phyloP scores from a whole-genome alignment of 2,888 invertebrate species.

The Leptinotarsa haldemani region DNA sequence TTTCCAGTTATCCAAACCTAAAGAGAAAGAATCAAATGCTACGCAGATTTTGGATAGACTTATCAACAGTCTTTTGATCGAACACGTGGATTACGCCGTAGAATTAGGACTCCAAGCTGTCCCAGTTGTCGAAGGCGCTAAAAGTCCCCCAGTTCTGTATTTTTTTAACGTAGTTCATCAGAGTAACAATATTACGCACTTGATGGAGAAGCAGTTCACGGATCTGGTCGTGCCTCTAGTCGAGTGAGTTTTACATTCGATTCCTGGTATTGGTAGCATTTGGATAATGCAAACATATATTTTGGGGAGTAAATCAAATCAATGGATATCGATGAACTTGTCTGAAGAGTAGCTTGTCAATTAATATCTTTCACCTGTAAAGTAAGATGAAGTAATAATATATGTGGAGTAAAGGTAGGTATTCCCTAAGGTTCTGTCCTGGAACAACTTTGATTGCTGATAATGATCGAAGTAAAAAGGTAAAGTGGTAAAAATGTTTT shows the following conservation, averaged over 20 bases:
- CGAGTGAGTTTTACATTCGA: slow-evolving; percentile 70
- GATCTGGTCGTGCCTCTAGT: slow-evolving; percentile 91
- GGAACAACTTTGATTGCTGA: too few species aligned
- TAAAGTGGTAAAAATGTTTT: too few species aligned
- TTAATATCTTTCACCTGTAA: too few species aligned
- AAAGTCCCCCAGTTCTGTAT: slow-evolving; percentile 85
- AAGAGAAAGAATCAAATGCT: slow-evolving; percentile 83
- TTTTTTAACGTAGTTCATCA: slow-evolving; percentile 95
- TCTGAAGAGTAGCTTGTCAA: too few species aligned
- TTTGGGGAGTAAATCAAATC: too few species aligned
- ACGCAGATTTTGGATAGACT: slow-evolving; percentile 85
- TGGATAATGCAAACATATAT: too few species aligned
- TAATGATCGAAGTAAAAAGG: too few species aligned
- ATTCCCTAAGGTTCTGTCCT: too few species aligned
- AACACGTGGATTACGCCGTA: slow-evolving; percentile 96
- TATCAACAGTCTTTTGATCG: slow-evolving; percentile 84
- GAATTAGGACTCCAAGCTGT: slow-evolving; percentile 92
- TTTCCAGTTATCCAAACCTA: slow-evolving; percentile 78
- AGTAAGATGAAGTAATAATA: too few species aligned
- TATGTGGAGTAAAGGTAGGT: too few species aligned
- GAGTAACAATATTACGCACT: slow-evolving; percentile 91
- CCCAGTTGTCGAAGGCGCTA: slow-evolving; percentile 86
- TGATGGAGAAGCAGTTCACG: slow-evolving; percentile 92
- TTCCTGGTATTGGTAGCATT: too few species aligned
- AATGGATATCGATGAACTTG: too few species aligned